A percentile compares a stretch with the other conserved stretches of the same genome.
Evolutionary conservation across 2,888 invertebrate genomes (phyloP).

Genomic region (Chromoteleia sp.): DNA sequence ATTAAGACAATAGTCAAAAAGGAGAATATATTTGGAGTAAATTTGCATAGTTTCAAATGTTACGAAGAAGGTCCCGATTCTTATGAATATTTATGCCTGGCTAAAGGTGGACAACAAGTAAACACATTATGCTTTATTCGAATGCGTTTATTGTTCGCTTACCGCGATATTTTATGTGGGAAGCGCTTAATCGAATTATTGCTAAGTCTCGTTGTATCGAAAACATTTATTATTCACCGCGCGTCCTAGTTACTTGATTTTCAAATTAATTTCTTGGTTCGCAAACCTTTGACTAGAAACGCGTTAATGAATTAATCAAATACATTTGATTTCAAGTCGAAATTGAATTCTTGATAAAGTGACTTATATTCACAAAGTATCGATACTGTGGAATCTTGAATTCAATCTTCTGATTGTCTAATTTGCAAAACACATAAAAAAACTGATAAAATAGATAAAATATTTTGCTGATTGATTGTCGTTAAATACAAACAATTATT

Average conservation of each 20-base stretch:
- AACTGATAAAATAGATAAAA: no score
- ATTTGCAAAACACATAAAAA: no score
- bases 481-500: no score
- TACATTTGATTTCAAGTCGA: slow-evolving; percentile 1
- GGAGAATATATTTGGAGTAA: slow-evolving; percentile 88
- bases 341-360: background rate
- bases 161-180: background rate
- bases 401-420: no score
- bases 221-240: slow-evolving; percentile 20
- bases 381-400: background rate
- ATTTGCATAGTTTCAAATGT: slow-evolving; percentile 87
- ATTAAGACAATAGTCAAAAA: slow-evolving; percentile 86
- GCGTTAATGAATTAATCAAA: slow-evolving; percentile 17
- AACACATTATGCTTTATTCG: slow-evolving; percentile 7
- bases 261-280: slow-evolving; percentile 20
- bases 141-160: slow-evolving; percentile 6
- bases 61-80: slow-evolving; percentile 86
- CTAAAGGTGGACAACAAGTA: slow-evolving; percentile 88
- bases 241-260: slow-evolving; percentile 28
- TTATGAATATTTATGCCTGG: slow-evolving; percentile 87
- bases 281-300: background rate
- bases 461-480: no score
- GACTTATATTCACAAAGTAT: background rate
- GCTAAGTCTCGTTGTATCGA: background rate
- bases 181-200: slow-evolving; percentile 4